Percentiles rank a stretch among this genome's conserved stretches.
Conservation (phyloP, 2,113 vertebrate species). For the Cnemophilus loriae region DNA sequence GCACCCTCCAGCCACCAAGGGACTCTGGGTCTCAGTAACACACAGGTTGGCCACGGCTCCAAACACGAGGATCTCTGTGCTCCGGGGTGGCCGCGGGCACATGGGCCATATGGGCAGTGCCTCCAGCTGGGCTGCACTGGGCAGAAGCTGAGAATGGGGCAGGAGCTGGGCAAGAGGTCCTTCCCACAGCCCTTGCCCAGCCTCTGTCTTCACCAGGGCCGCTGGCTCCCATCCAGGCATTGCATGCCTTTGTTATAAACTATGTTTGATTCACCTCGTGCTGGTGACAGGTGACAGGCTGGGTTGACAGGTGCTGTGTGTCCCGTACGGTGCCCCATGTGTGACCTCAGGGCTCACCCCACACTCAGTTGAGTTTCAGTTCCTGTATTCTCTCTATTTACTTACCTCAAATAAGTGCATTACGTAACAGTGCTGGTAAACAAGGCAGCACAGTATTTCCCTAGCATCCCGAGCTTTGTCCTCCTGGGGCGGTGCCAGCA, state of each 20-base stretch:
- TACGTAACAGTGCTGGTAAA: neutral
- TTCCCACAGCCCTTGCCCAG: too few relatives aligned
- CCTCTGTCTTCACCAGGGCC: neutral
- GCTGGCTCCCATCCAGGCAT: too few relatives aligned
- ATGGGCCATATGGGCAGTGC: too few relatives aligned
- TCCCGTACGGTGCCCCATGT: neutral
- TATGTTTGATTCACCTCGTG: neutral
- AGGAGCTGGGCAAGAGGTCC: too few relatives aligned
- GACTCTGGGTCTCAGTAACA: too few relatives aligned
- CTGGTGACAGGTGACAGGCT: neutral
- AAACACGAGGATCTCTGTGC: too few relatives aligned
- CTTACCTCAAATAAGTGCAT: neutral
- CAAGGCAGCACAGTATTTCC: neutral
- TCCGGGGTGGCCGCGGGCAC: too few relatives aligned
- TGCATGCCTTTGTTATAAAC: neutral
- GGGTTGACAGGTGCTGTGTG: neutral
- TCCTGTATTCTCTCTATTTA: neutral
- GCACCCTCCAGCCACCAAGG: too few relatives aligned
- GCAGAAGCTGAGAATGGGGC: too few relatives aligned
- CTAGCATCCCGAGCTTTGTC: neutral
- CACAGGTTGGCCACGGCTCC: too few relatives aligned
- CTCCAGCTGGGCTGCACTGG: too few relatives aligned
- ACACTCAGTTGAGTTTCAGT: neutral
- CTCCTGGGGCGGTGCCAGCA: rapidly evolving
- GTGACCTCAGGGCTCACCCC: neutral